Evolutionary conservation across 2,113 vertebrate genomes (phyloP).

Genomic region (Corythornis madagascariensis): DNA sequence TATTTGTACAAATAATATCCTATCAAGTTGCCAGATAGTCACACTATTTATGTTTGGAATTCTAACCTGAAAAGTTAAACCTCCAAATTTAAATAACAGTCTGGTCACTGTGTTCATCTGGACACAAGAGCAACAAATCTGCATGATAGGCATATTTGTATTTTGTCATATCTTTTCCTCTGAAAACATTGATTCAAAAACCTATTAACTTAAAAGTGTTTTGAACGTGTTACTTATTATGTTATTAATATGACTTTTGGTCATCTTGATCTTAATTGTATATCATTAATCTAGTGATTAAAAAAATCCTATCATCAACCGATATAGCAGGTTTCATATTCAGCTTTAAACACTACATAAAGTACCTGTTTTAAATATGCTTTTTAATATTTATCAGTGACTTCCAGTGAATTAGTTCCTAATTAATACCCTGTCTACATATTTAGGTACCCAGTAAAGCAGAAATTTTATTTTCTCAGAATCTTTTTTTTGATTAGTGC

Average conservation of each 20-base stretch:
- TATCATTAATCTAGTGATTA: background rate
- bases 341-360: background rate
- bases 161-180: background rate
- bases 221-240: background rate
- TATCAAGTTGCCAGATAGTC: background rate
- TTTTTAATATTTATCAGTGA: background rate
- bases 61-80: background rate
- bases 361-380: background rate
- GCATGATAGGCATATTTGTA: background rate
- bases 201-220: background rate
- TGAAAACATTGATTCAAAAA: background rate
- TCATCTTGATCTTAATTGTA: background rate
- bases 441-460: background rate
- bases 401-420: background rate
- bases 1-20: background rate
- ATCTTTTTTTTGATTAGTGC: background rate
- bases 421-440: background rate
- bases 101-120: background rate
- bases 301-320: background rate
- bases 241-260: background rate
- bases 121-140: background rate
- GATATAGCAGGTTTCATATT: background rate
- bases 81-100: background rate
- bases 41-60: background rate
- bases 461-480: background rate